Conservation (phyloP, 1,140 invertebrate species). For the Octopus bimaculoides region DNA sequence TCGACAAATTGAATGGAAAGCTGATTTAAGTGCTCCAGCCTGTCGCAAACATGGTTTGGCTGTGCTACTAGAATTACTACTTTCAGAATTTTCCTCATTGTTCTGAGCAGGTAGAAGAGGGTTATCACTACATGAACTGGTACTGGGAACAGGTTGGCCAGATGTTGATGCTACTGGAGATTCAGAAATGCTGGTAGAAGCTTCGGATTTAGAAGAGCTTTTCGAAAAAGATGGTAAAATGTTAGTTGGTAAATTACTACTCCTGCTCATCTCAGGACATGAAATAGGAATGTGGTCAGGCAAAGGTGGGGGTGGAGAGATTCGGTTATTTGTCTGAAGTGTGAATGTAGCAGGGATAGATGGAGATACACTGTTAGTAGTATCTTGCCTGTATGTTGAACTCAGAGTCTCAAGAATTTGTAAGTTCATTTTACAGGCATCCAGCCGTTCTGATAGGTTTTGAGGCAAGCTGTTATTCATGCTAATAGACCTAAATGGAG, state of each 20-base stretch:
- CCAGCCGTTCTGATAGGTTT: background rate
- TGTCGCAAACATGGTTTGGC: background rate
- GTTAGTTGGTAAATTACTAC: background rate
- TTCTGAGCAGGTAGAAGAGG: background rate
- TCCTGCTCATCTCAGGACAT: background rate
- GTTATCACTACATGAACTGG: background rate
- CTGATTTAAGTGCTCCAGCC: background rate
- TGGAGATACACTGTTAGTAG: background rate
- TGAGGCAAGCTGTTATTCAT: slow-evolving; percentile 1
- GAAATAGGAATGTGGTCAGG: background rate
- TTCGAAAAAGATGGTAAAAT: background rate
- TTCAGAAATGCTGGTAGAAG: background rate
- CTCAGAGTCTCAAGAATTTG: slow-evolving; percentile 2
- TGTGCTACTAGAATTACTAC: background rate
- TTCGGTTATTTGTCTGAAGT: background rate
- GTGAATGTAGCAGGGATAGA: background rate
- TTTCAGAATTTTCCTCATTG: background rate
- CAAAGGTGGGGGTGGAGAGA: background rate
- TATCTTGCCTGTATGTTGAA: background rate
- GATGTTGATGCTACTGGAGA: background rate
- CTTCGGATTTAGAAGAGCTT: background rate
- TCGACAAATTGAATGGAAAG: background rate
- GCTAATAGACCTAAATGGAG: background rate
- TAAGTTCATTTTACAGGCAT: background rate
- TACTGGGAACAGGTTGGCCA: background rate